Conservation (phyloP, 2,888 invertebrate species). For the Galerucella nymphaeae region DNA sequence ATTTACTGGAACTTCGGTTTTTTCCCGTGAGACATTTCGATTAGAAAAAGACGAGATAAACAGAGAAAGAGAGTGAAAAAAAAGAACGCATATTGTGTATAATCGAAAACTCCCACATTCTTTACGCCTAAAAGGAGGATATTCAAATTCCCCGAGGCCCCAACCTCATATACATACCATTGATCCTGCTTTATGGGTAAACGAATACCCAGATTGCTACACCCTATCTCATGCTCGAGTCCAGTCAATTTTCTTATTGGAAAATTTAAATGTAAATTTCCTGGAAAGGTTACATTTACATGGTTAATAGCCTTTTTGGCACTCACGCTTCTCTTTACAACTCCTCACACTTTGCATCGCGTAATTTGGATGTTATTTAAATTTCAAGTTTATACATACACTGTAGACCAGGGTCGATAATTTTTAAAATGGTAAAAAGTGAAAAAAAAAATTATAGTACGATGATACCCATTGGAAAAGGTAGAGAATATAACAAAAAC, state of each 20-base stretch:
- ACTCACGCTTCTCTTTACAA: constrained; percentile 29
- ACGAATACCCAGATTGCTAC: constrained; percentile 56
- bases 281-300: constrained; percentile 43
- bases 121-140: constrained; percentile 38
- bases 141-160: constrained; percentile 50
- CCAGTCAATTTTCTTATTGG: constrained; percentile 52
- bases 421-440: too few species aligned
- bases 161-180: constrained; percentile 60
- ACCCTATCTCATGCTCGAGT: constrained; percentile 39
- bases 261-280: constrained; percentile 55
- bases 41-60: neutral
- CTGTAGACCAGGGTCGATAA: too few species aligned
- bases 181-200: constrained; percentile 57
- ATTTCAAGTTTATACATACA: neutral
- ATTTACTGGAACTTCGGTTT: constrained; percentile 29
- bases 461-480: too few species aligned
- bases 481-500: too few species aligned
- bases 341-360: constrained; percentile 7
- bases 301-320: constrained; percentile 42
- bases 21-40: constrained; percentile 30
- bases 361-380: constrained; percentile 15
- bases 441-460: too few species aligned
- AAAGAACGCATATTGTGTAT: constrained; percentile 31
- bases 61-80: neutral
- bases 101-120: constrained; percentile 36